Percentiles rank a stretch among this genome's conserved stretches.
Evolutionary conservation across 2,797 vertebrate species (phyloP).

Genomic region (Masticophis lateralis): DNA sequence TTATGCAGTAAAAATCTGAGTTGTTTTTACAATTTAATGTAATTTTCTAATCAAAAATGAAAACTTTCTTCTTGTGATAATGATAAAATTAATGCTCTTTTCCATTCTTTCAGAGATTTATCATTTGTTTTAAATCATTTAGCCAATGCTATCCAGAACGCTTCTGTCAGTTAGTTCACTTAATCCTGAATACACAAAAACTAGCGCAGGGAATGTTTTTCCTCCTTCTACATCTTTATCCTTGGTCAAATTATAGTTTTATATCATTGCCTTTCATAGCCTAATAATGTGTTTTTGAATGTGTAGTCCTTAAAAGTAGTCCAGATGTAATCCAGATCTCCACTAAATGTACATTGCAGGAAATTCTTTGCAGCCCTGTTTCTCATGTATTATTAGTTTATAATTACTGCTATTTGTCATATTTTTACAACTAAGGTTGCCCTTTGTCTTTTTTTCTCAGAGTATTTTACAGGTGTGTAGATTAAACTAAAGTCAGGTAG

Average conservation of each 20-base stretch:
- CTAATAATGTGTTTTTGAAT: conserved; percentile 49
- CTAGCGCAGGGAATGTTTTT: conserved; percentile 9
- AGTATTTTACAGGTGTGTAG: conserved; percentile 64
- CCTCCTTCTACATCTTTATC: conserved; percentile 18
- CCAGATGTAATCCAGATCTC: conserved; percentile 70
- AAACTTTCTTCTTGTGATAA: conserved; percentile 46
- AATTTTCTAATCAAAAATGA: conserved; percentile 44
- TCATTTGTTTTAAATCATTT: conserved; percentile 62
- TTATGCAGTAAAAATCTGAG: conserved; percentile 31
- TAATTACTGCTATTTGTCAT: conserved; percentile 70
- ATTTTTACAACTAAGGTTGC: conserved; percentile 61
- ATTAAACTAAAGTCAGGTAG: conserved; percentile 51
- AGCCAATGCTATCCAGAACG: conserved; percentile 49
- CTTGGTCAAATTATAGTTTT: conserved; percentile 38
- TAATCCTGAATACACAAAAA: conserved; percentile 48
- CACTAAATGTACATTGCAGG: conserved; percentile 65
- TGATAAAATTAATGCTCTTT: conserved; percentile 52
- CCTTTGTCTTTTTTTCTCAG: conserved; percentile 13
- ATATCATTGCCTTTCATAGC: conserved; percentile 56
- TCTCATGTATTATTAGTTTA: conserved; percentile 69
- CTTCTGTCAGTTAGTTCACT: conserved; percentile 48
- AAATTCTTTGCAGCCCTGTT: conserved; percentile 70
- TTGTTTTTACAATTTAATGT: conserved; percentile 45
- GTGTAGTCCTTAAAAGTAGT: conserved; percentile 49
- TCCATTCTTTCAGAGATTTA: conserved; percentile 39